Evolutionary conservation across 2,888 invertebrate genomes (phyloP).

Genomic region (Ichneumon xanthorius): DNA sequence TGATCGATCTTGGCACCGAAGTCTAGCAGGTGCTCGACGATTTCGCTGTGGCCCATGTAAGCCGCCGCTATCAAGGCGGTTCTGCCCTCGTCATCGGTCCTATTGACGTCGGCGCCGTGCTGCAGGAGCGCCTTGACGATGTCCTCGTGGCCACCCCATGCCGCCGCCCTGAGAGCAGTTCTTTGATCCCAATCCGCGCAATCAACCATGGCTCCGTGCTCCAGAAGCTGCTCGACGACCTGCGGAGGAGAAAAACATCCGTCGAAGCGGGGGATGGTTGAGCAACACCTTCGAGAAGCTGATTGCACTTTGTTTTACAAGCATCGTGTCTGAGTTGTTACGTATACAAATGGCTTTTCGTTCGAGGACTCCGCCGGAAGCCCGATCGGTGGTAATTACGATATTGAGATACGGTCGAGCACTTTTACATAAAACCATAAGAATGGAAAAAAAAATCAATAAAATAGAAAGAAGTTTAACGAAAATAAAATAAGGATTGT

Average conservation of each 20-base stretch:
- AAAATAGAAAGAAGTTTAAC: neutral
- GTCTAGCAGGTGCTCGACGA: slow-evolving; percentile 93
- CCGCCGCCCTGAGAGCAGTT: slow-evolving; percentile 95
- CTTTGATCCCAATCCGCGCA: slow-evolving; percentile 95
- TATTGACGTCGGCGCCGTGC: slow-evolving; percentile 92
- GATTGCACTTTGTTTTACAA: slow-evolving; percentile 65
- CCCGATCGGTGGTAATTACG: neutral
- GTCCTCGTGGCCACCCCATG: slow-evolving; percentile 97
- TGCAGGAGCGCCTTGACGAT: slow-evolving; percentile 91
- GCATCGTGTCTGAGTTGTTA: slow-evolving; percentile 46
- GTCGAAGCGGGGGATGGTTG: neutral
- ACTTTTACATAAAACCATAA: neutral
- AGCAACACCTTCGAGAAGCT: slow-evolving; percentile 42
- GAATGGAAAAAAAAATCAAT: neutral
- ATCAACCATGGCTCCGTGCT: slow-evolving; percentile 93
- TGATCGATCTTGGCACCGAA: slow-evolving; percentile 94
- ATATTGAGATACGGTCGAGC: neutral
- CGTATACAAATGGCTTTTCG: slow-evolving; percentile 8
- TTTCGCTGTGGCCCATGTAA: slow-evolving; percentile 98
- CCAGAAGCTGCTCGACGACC: slow-evolving; percentile 92
- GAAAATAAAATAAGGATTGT: neutral
- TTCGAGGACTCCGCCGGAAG: neutral
- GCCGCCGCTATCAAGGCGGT: slow-evolving; percentile 98
- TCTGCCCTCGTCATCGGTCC: slow-evolving; percentile 95
- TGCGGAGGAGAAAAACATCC: slow-evolving; percentile 75